These are phyloP conservation scores for Cosmopolites sordidus DNA, from an alignment of 2,888 invertebrate species.

Conservation along the genomic window DNA sequence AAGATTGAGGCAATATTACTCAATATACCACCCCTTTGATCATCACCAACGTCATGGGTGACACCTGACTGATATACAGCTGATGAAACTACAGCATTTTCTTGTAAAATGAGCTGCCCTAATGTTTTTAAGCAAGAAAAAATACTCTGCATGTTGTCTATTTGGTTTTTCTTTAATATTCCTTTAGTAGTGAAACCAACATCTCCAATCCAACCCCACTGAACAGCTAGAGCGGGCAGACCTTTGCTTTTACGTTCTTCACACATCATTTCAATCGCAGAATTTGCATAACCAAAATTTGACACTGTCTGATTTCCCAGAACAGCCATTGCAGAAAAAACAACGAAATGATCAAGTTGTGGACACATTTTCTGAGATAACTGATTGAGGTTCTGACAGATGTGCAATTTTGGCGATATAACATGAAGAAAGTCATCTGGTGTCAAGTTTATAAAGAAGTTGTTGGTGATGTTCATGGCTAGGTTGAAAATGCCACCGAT, in stretches of 20 bases:
- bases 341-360: conserved; percentile 1
- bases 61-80: not conserved
- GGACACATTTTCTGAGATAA: conserved; percentile 6
- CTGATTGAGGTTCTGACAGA: conserved; percentile 1
- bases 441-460: conserved; percentile 70
- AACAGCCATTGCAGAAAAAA: conserved; percentile 1
- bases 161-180: not conserved
- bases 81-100: not conserved
- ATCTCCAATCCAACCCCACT: conserved; percentile 9
- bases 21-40: not conserved
- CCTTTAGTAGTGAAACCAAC: not conserved
- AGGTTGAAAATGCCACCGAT: conserved; percentile 85
- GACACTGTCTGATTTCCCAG: not conserved
- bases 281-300: conserved; percentile 2
- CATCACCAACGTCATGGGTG: no score
- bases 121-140: conserved; percentile 2
- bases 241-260: not conserved
- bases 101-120: not conserved
- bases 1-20: not conserved
- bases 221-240: conserved; percentile 2
- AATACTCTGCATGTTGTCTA: conserved; percentile 4
- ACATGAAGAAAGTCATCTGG: conserved; percentile 55
- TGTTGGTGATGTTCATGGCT: conserved; percentile 74
- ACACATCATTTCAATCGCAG: conserved; percentile 1
- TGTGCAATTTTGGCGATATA: conserved; percentile 3